Base-by-base conservation (phyloP, 23 tunicate species). In the Halocynthia aurantium region DNA sequence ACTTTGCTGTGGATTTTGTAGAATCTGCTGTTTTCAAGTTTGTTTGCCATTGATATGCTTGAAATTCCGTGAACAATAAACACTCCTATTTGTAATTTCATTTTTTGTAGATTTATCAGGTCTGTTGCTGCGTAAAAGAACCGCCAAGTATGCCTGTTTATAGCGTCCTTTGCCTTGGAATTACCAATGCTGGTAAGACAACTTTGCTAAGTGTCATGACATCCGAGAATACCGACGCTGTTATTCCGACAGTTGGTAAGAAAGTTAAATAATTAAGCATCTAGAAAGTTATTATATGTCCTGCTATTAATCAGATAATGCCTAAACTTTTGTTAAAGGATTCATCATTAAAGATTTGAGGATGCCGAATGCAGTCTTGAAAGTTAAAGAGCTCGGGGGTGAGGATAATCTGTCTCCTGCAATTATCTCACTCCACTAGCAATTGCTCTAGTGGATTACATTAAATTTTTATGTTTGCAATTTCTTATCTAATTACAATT, bases 381-480 rank as follows among this genome's bases (percentile, higher is more conserved):
- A 80, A 58, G 82, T 89, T 5, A 84, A 89, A 70, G 95, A 89
- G 58, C 78, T 89, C 22, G 95, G 95, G 52, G 94, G 91, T 86
- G 6, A 18, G 77, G 8, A 52, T 21, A 31, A 31, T 31, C 44
- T 31, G 44, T 31, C 44, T n/a, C n/a, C n/a, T n/a, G n/a, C n/a
- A n/a, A n/a, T n/a, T n/a, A n/a, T n/a, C n/a, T n/a, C n/a, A n/a
- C n/a, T n/a, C n/a, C n/a, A n/a, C n/a, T n/a, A n/a, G n/a, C n/a
- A n/a, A n/a, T n/a, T n/a, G n/a, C n/a, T n/a, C n/a, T n/a, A n/a
- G n/a, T n/a, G n/a, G n/a, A n/a, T n/a, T n/a, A n/a, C n/a, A n/a
- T n/a, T n/a, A n/a, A n/a, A n/a, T n/a, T n/a, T n/a, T n/a, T n/a
- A n/a, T n/a, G n/a, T n/a, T n/a, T n/a, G n/a, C n/a, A n/a, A n/a